These are phyloP conservation scores for Ammodytes marinus DNA, from an alignment of 2,113 vertebrate species.

Conservation along the genomic window DNA sequence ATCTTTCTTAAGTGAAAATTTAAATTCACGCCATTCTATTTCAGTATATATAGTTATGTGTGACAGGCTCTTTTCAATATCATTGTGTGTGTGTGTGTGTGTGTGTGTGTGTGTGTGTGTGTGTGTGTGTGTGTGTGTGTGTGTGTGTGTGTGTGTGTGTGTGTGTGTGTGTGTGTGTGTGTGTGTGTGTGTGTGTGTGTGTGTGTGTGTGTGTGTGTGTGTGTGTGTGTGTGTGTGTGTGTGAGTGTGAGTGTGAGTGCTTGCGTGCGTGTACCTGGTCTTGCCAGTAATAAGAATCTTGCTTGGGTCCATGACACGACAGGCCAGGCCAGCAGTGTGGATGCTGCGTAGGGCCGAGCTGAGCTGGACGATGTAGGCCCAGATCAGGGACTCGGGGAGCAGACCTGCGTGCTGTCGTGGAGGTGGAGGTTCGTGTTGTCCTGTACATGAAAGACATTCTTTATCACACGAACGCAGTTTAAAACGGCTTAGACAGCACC, in stretches of 20 bases:
- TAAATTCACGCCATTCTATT: not conserved
- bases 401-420: slow-evolving; percentile 97
- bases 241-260: no score
- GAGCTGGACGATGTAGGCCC: slow-evolving; percentile 98
- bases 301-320: slow-evolving; percentile 98
- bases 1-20: not conserved
- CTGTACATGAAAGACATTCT: slow-evolving; percentile 72
- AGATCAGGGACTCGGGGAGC: slow-evolving; percentile 97
- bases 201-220: no score
- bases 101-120: no score
- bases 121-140: no score
- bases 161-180: no score
- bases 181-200: no score
- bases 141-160: no score
- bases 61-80: not conserved
- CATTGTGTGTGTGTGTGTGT: not conserved
- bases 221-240: no score
- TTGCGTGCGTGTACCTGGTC: slow-evolving; percentile 87
- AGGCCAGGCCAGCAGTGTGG: slow-evolving; percentile 96
- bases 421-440: slow-evolving; percentile 95
- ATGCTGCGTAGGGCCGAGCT: slow-evolving; percentile 96
- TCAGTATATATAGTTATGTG: not conserved
- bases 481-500: no score
- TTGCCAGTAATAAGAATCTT: slow-evolving; percentile 99
- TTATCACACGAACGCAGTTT: slow-evolving; percentile 28